Evolutionary conservation across 1,140 invertebrate genomes (phyloP).

Genomic region (Drosophila sp.): DNA sequence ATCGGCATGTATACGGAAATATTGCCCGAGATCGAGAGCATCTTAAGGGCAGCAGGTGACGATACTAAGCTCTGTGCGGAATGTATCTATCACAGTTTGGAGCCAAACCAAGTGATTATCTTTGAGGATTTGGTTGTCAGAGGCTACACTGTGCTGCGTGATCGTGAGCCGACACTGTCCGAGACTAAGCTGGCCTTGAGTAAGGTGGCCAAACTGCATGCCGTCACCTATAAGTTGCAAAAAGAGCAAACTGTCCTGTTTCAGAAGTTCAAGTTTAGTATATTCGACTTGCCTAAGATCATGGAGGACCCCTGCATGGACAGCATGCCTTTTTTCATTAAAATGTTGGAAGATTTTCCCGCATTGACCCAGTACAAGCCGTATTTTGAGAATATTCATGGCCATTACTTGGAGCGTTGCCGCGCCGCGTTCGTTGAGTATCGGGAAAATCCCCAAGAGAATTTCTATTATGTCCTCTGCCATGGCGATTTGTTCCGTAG

Average conservation of each 20-base stretch:
- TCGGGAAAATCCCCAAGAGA: background rate
- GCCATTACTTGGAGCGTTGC: background rate
- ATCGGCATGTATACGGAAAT: slow-evolving; percentile 53
- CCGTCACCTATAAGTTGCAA: slow-evolving; percentile 53
- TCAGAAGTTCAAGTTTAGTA: slow-evolving; percentile 40
- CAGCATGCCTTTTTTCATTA: background rate
- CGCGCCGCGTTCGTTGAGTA: background rate
- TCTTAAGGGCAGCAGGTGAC: slow-evolving; percentile 45
- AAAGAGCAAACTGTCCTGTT: slow-evolving; percentile 48
- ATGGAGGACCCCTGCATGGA: background rate
- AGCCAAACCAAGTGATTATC: slow-evolving; percentile 55
- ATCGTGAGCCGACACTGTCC: slow-evolving; percentile 30
- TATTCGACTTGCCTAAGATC: slow-evolving; percentile 26
- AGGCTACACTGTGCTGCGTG: slow-evolving; percentile 47
- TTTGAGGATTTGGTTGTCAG: slow-evolving; percentile 60
- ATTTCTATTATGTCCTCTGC: background rate
- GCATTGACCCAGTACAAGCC: background rate
- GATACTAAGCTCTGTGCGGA: slow-evolving; percentile 34
- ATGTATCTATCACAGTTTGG: slow-evolving; percentile 54
- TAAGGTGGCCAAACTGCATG: slow-evolving; percentile 68
- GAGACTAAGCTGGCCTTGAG: slow-evolving; percentile 41
- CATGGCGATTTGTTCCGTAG: slow-evolving; percentile 60
- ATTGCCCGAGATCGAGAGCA: slow-evolving; percentile 54
- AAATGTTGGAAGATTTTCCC: background rate
- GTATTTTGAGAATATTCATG: background rate